Conservation (phyloP, 1,140 invertebrate species). For the Rhopalosiphum padi region DNA sequence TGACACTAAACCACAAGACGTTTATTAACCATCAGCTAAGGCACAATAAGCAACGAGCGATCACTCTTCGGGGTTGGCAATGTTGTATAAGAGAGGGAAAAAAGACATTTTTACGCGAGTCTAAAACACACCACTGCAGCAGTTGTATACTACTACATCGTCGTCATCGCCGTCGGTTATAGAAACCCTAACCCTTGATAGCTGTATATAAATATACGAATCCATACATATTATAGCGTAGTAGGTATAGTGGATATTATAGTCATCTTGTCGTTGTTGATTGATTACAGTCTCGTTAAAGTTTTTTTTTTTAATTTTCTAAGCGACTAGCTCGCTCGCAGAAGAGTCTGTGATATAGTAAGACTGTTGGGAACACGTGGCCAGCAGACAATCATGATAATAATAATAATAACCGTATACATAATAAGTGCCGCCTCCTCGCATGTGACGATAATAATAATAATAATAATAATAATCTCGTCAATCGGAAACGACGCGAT, state of each 20-base stretch:
- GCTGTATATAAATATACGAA: not conserved
- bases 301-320: constrained; percentile 10
- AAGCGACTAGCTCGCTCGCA: not conserved
- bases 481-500: constrained; percentile 48
- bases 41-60: not conserved
- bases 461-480: constrained; percentile 44
- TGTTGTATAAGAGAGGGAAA: not conserved
- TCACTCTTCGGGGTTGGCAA: not conserved
- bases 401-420: constrained; percentile 38
- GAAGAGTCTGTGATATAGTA: not conserved
- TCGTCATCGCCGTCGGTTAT: not conserved
- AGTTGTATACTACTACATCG: not conserved
- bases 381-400: constrained; percentile 41
- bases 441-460: constrained; percentile 50
- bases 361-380: constrained; percentile 44
- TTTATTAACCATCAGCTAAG: not conserved
- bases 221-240: not conserved
- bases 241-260: not conserved
- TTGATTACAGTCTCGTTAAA: constrained; percentile 55
- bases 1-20: not conserved
- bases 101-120: not conserved
- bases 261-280: constrained; percentile 45
- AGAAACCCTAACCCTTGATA: constrained; percentile 29
- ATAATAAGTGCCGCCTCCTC: constrained; percentile 33
- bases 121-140: not conserved